Evolutionary conservation across 2,888 invertebrate genomes (phyloP).

Genomic region (Schrankia costaestrigalis): DNA sequence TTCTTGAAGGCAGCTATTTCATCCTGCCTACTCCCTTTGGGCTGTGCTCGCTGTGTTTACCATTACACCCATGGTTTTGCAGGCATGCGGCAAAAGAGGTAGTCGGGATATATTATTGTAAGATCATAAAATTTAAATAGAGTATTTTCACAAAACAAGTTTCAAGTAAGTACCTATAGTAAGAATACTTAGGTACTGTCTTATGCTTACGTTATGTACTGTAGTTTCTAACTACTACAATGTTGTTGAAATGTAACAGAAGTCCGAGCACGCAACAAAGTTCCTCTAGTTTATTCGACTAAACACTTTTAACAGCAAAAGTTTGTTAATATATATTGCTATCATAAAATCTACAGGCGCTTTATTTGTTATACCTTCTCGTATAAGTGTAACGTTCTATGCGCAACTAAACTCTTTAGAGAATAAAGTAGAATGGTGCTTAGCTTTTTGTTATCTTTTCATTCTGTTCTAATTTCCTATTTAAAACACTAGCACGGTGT

Average conservation of each 20-base stretch:
- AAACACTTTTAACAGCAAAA: constrained; percentile 29
- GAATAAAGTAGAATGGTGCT: background rate
- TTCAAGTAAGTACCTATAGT: background rate
- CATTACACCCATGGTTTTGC: too few species aligned
- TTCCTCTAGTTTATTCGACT: constrained; percentile 23
- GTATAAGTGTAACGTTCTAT: background rate
- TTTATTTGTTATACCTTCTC: constrained; percentile 14
- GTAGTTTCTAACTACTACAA: constrained; percentile 12
- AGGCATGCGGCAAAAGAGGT: too few species aligned
- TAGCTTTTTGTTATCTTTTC: too few species aligned
- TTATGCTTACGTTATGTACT: background rate
- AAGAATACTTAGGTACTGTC: background rate
- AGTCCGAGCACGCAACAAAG: constrained; percentile 20
- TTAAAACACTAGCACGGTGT: too few species aligned
- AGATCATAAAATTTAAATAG: too few species aligned
- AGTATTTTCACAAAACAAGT: background rate
- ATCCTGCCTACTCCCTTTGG: too few species aligned
- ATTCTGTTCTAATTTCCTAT: too few species aligned
- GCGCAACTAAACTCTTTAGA: background rate
- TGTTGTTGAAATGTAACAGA: constrained; percentile 7
- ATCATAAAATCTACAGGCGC: constrained; percentile 38
- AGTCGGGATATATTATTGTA: too few species aligned
- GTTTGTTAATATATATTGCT: constrained; percentile 34
- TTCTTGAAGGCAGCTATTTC: too few species aligned
- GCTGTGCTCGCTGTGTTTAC: too few species aligned